Conservation (phyloP, 2,888 invertebrate genomes). For the Sussaba pulchella region DNA sequence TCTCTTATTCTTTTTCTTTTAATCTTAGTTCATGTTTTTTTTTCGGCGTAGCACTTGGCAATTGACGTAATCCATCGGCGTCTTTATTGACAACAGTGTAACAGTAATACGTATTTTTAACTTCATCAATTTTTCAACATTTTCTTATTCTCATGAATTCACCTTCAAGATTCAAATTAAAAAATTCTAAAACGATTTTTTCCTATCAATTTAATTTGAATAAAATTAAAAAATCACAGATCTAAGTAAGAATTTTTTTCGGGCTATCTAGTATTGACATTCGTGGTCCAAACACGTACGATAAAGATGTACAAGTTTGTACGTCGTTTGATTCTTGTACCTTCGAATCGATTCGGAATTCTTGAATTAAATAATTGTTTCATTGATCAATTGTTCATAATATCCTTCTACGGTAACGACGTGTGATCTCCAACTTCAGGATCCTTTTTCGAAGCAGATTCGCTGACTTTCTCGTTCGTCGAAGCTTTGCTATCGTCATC, state of each 20-base stretch:
- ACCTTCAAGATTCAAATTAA: neutral
- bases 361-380: neutral
- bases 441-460: conserved; percentile 47
- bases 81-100: conserved; percentile 13
- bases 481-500: conserved; percentile 25
- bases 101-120: conserved; percentile 9
- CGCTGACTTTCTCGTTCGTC: conserved; percentile 18
- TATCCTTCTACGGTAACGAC: conserved; percentile 57
- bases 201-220: too few species aligned
- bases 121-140: neutral
- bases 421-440: conserved; percentile 55
- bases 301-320: neutral
- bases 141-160: neutral
- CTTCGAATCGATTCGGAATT: conserved; percentile 7
- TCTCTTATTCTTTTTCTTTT: too few species aligned
- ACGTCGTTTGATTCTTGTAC: neutral
- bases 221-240: conserved; percentile 20
- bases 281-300: neutral
- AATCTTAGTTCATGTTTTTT: neutral
- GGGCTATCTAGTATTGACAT: conserved; percentile 20
- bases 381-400: too few species aligned
- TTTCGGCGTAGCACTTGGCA: conserved; percentile 2
- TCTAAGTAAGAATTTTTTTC: neutral
- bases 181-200: neutral
- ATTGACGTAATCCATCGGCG: conserved; percentile 23